Evolutionary conservation across 2,888 invertebrate species (phyloP), one percentile per base, ranked within the genome.

Genomic region (Temnothorax ravouxi): DNA sequence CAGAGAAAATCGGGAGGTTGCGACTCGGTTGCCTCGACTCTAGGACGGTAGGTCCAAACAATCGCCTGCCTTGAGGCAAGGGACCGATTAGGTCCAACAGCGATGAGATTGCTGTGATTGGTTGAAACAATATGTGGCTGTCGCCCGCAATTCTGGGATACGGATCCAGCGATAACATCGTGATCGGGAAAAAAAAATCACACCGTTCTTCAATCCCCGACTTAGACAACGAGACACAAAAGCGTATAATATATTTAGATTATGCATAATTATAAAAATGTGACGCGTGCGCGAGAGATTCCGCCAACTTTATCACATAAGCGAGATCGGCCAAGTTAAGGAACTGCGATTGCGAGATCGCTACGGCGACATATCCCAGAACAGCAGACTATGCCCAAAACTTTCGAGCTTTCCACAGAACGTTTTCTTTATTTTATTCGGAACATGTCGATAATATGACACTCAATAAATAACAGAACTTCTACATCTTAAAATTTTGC

Each of bases 41-140:
- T 89, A 88, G 93, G 93, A 94, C 94, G 95, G 95, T 95, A 95
- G 95, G 94, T 94, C 94, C 95, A 95, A 95, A 95, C 95, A 95
- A 95, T 95, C 95, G 95, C 95, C 95, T 95, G 95, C 94, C 94
- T 89, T 91, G 89, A 85, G 93, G 94, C 95, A 95, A 95, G 95
- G 95, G 94, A 94, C 95, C 95, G 89, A 89, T 88, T 84, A 93
- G 94, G 95, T 95, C 95, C 95, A 95, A 95, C 95, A 95, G 95
- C 95, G 93, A 91, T 94, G 90, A 93, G 92, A 94, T 77, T 77
- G 94, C 95, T 95, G 95, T 95, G 95, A 95, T 95, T 95, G 95
- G 94, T 94, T 94, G 94, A 95, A 94, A 94, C 95, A 94, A 94
- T 95, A 95, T 93, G 94, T 93, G 93, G 93, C 93, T 91, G 89